Evolutionary conservation across 2,797 vertebrate genomes (phyloP), one percentile per base, ranked within the genome.

Genomic region (Sebastolobus altivelis): DNA sequence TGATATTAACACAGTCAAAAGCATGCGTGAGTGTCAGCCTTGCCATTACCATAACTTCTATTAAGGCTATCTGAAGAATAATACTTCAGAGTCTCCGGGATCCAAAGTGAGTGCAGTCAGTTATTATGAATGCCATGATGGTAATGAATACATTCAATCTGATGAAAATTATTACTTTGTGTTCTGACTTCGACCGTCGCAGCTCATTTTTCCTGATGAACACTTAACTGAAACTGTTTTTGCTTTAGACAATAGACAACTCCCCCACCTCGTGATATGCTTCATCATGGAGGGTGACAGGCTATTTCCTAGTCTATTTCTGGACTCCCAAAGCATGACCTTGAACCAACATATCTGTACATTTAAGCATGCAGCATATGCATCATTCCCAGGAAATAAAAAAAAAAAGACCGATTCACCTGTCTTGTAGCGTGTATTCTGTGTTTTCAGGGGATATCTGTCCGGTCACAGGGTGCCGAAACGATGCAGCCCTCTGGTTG

Each of bases 381-480:
- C 13, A 35, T 79, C 55, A n/a, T 52, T 72, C n/a, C 20, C 2
- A 20, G 25, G 18, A 20, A 12, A 22, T 13, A 59, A 25, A 25
- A 29, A 25, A 72, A 22, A 20, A 22, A n/a, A 0, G 5, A 55
- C 2, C 0, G 89, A 97, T 98, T 97, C 95, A 99, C 98, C 96
- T 97, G 94, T 99, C 97, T 88, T 95, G 97, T 75, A 99, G 96
- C 90, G 97, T 93, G 94, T 98, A 99, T 92, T 99, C 98, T 79
- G 94, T 95, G 93, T 99, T 99, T 95, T 99, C 98, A 55, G 97
- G 95, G 84, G 98, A 99, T 94, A 99, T 97, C 92, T 99, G 97
- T 90, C 97, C 97, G 8, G 97, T 99, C 94, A 99, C 96, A 87
- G 98, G 98, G 93, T 99, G 98, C 82, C 96, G 97, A 95, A 99